These are phyloP conservation scores for Drosophila malerkotliana DNA, from an alignment of 1,140 invertebrate genomes.

Conservation along the genomic window DNA sequence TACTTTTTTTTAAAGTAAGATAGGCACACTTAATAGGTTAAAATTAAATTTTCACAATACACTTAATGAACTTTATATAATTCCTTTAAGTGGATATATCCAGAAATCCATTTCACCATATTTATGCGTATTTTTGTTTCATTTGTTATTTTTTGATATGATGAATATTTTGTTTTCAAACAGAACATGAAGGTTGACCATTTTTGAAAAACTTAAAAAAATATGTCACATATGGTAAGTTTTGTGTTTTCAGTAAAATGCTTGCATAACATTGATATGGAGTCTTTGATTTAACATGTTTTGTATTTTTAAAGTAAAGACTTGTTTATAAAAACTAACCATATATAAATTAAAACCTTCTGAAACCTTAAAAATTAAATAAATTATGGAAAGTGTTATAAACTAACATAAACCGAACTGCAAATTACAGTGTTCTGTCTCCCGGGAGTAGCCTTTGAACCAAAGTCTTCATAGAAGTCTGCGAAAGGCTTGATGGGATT, in stretches of 20 bases:
- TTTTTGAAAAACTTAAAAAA: neutral
- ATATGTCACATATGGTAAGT: neutral
- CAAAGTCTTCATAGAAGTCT: neutral
- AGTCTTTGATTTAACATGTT: no score
- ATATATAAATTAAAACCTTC: no score
- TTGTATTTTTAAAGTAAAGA: no score
- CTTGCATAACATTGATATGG: no score
- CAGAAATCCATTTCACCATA: neutral
- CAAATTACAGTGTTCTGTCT: neutral
- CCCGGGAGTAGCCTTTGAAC: neutral
- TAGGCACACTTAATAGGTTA: no score
- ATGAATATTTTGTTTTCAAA: neutral
- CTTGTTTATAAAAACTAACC: no score
- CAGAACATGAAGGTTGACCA: neutral
- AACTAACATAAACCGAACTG: neutral
- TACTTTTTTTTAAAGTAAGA: no score
- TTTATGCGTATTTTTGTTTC: neutral
- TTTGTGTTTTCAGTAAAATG: no score
- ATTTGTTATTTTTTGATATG: neutral
- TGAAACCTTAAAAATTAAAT: no score
- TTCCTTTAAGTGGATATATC: neutral
- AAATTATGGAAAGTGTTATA: no score
- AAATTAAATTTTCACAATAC: no score
- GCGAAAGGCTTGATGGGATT: slow-evolving; percentile 4
- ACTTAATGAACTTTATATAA: no score